These are phyloP conservation scores for Ploceus nigricollis DNA, from an alignment of 2,113 vertebrate species.

Conservation along the genomic window DNA sequence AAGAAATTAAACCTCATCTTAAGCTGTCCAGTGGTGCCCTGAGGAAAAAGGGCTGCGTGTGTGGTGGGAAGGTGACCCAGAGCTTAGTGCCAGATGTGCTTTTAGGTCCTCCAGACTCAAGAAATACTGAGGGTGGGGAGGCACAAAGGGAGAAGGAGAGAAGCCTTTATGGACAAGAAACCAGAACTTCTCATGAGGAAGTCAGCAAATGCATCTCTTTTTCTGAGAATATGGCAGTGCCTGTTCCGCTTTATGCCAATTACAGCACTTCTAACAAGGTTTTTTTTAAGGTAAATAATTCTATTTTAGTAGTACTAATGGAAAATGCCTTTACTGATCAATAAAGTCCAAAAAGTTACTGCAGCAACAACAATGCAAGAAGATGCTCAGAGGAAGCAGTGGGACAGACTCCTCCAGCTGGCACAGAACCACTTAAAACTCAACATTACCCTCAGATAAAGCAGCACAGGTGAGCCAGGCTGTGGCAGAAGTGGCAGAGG, in stretches of 20 bases:
- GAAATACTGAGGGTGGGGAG: not conserved
- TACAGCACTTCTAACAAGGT: not conserved
- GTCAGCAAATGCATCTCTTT: slow-evolving; percentile 13
- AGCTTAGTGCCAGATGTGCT: slow-evolving; percentile 60
- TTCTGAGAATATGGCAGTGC: not conserved
- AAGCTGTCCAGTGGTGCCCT: slow-evolving; percentile 61
- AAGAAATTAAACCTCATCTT: slow-evolving; percentile 77
- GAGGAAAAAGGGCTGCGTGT: slow-evolving; percentile 47
- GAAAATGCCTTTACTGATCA: not conserved
- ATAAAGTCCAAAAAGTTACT: not conserved
- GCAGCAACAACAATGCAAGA: not conserved
- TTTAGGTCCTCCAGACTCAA: slow-evolving; percentile 13
- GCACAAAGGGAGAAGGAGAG: not conserved
- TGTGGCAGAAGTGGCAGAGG: not conserved
- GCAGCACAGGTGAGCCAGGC: not conserved
- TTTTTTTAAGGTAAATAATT: not conserved
- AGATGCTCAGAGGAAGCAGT: not conserved
- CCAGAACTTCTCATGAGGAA: slow-evolving; percentile 25
- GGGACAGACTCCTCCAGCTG: not conserved
- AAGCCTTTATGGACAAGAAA: not conserved
- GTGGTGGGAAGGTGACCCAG: slow-evolving; percentile 62
- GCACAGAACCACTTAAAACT: not conserved
- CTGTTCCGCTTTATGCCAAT: not conserved
- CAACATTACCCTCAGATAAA: accelerated
- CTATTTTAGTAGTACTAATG: not conserved